phyloP scores from a whole-genome alignment of 1,140 invertebrate genomes.

The Drosophila melanogaster region DNA sequence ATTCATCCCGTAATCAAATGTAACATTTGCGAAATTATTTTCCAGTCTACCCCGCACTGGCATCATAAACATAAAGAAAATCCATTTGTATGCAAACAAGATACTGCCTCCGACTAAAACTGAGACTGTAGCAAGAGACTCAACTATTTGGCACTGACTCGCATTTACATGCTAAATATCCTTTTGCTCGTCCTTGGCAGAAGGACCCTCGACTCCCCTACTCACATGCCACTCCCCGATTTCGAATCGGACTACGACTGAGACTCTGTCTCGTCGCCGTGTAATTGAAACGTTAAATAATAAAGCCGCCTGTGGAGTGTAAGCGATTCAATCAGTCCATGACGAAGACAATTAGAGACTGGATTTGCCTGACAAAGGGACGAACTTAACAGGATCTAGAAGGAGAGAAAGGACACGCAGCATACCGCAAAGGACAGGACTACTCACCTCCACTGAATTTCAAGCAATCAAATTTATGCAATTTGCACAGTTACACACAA shows the following conservation, averaged over 20 bases:
- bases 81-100: constrained; percentile 83
- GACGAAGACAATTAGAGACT: constrained; percentile 63
- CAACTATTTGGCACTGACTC: constrained; percentile 71
- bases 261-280: constrained; percentile 28
- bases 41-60: constrained; percentile 44
- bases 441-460: constrained; percentile 49
- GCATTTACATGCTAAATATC: constrained; percentile 82
- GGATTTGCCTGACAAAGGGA: constrained; percentile 53
- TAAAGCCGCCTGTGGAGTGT: constrained; percentile 71
- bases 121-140: constrained; percentile 28
- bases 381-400: constrained; percentile 10
- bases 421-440: neutral
- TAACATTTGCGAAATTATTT: constrained; percentile 82
- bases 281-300: constrained; percentile 82
- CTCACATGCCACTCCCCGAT: constrained; percentile 50
- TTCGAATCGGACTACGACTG: constrained; percentile 43
- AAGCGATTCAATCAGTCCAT: constrained; percentile 77
- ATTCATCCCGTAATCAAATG: constrained; percentile 76
- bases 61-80: constrained; percentile 78
- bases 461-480: constrained; percentile 74
- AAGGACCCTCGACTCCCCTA: constrained; percentile 41
- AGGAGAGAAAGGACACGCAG: neutral
- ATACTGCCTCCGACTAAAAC: constrained; percentile 39
- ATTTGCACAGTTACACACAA: constrained; percentile 44
- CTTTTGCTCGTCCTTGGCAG: constrained; percentile 40